Base-by-base conservation (phyloP, 2,888 invertebrate species). In the Cephus spinipes region DNA sequence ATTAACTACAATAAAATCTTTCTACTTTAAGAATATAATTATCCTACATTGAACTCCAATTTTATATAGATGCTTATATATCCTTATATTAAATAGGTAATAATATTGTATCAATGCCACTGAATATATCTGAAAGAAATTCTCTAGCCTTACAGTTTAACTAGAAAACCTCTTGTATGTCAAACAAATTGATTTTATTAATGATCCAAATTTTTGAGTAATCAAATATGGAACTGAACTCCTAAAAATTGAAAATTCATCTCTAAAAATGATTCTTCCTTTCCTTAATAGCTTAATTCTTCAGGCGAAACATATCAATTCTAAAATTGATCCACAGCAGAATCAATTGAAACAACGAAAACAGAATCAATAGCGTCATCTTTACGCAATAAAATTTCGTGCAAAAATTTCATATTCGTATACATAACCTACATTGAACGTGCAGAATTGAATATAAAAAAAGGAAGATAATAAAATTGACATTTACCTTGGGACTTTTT, bases 401-500 rank as follows among this genome's bases (percentile, higher is more conserved):
- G 55, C 23, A 55, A 55, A 55, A 23, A 23, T 23, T 15, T 6
- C 23, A 55, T 23, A 55, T 55, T 55, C 9, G 55, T 55, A 55
- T 23, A 23, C 33, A 71, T 71, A 71, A 71, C 71, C 71, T 71
- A 31, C 15, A 55, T 55, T 32, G 31, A 15, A 71, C 15, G 12
- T 71, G 15, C 12, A 12, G 32, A 31, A 71, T 71, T 71, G 23
- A 32, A 32, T 69, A 15, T 31, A 30, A 69, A 23, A 68, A 30
- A 32, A 30, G 32, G 12, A 69, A 15, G 0, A 40, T 6, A 40
- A 23, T 55, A 23, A 55, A 23, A 15, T n/a, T 73, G 35, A 40
- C 34, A 75, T 74, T 78, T 35, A 78, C 78, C 68, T 40, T 76
- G 73, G 0, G 78, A 23, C 55, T 78, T 78, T 76, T 69, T 78